These are phyloP conservation scores for Varanus komodoensis DNA, from an alignment of 2,113 vertebrate species.

Conservation along the genomic window DNA sequence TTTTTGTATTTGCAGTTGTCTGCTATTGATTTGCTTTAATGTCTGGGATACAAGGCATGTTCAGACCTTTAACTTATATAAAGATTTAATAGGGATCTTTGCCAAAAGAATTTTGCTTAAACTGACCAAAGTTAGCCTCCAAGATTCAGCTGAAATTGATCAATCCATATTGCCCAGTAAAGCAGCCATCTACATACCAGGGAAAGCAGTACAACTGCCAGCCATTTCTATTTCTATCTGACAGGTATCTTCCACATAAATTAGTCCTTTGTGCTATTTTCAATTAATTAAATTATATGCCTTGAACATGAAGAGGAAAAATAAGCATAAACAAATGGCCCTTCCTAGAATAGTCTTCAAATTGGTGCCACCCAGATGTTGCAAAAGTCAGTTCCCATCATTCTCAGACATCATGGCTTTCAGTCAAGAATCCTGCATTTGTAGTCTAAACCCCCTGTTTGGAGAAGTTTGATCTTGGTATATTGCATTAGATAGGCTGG, in stretches of 20 bases:
- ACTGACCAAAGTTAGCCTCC: neutral
- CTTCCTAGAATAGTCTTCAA: no score
- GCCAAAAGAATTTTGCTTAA: neutral
- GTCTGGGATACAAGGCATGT: neutral
- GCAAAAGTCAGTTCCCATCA: no score
- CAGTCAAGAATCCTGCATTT: no score
- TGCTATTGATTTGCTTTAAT: conserved; percentile 16
- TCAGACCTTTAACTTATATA: neutral
- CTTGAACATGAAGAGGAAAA: neutral
- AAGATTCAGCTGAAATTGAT: neutral
- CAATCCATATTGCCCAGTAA: neutral
- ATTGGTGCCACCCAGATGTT: no score
- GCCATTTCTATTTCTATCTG: neutral
- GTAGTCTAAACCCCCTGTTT: no score
- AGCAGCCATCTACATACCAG: fast-evolving
- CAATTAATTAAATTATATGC: neutral
- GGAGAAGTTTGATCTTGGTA: no score
- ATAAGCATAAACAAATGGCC: neutral
- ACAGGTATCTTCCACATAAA: neutral
- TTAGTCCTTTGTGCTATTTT: neutral
- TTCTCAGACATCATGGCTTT: no score
- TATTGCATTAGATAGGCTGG: no score
- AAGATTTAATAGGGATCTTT: conserved; percentile 10
- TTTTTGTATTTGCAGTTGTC: neutral
- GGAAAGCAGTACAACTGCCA: neutral